phyloP scores from a whole-genome alignment of 2,797 vertebrate species.

The Avahi laniger region DNA sequence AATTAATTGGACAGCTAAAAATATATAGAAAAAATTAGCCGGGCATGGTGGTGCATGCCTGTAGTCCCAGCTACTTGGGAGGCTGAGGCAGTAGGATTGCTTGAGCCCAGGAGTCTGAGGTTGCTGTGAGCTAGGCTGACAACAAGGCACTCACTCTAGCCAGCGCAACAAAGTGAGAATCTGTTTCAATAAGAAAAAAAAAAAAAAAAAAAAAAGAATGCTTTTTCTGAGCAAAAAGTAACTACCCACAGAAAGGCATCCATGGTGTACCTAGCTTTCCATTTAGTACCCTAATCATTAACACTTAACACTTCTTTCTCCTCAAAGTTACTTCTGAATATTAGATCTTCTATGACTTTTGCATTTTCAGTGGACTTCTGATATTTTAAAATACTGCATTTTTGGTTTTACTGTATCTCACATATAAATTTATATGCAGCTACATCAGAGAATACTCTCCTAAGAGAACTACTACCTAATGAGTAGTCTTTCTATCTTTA shows the following conservation, averaged over 20 bases:
- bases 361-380: not conserved
- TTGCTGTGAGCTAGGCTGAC: too few species aligned
- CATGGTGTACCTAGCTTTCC: not conserved
- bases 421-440: not conserved
- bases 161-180: too few species aligned
- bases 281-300: not conserved
- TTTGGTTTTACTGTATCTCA: not conserved
- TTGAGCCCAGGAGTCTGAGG: too few species aligned
- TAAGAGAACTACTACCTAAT: constrained; percentile 1
- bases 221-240: not conserved
- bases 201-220: too few species aligned
- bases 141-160: too few species aligned
- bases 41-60: too few species aligned
- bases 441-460: not conserved
- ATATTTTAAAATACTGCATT: not conserved
- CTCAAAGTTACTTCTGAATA: not conserved
- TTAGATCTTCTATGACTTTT: not conserved
- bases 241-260: not conserved
- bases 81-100: too few species aligned
- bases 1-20: too few species aligned
- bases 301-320: not conserved
- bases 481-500: not conserved
- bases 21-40: too few species aligned
- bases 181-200: too few species aligned
- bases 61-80: too few species aligned